Percentiles rank a stretch among this genome's conserved stretches.
Conservation (phyloP, 1,140 invertebrate genomes). For the Brachionus asplanchnoidis region DNA sequence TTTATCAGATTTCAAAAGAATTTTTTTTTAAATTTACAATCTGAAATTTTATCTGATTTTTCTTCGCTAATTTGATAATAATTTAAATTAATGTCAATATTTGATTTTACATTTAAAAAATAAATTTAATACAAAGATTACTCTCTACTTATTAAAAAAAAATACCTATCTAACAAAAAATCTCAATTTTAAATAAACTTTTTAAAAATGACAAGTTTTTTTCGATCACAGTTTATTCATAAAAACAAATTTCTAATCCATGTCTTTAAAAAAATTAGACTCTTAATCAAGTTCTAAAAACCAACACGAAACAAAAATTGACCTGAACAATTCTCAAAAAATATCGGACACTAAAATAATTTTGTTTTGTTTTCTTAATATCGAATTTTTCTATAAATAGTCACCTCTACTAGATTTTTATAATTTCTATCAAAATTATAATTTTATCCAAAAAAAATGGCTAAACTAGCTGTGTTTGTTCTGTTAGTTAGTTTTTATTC, state of each 20-base stretch:
- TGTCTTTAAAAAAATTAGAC: neutral
- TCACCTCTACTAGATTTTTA: neutral
- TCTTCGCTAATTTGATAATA: no score
- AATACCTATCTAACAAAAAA: neutral
- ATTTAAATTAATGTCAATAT: no score
- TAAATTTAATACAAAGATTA: no score
- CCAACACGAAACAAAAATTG: neutral
- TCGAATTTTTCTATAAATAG: neutral
- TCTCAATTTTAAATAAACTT: neutral
- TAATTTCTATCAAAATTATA: neutral
- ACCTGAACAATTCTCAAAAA: neutral
- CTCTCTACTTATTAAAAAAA: no score
- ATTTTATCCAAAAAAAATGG: neutral
- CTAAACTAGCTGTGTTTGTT: neutral
- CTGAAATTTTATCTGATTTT: no score
- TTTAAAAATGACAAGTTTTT: neutral
- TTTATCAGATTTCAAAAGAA: no score
- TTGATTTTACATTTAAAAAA: no score
- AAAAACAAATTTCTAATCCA: neutral
- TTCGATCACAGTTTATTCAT: neutral
- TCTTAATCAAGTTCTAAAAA: neutral
- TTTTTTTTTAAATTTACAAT: no score
- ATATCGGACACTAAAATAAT: neutral
- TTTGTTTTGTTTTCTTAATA: neutral
- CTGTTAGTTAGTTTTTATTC: neutral